These are phyloP conservation scores for Cariama cristata DNA, from an alignment of 2,113 vertebrate genomes.

Conservation along the genomic window DNA sequence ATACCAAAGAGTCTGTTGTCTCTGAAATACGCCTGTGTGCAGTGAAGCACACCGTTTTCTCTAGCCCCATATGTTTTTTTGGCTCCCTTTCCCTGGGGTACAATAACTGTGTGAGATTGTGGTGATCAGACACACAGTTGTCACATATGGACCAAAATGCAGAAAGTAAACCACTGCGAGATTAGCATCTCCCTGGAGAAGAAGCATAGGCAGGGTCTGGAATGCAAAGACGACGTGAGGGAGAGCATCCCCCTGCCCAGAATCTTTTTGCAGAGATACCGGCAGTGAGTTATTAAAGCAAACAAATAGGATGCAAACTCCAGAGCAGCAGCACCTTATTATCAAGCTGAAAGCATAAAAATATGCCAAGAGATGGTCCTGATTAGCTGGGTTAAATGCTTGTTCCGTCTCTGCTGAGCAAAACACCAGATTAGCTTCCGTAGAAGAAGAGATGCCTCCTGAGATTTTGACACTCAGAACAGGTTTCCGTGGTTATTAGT, in stretches of 20 bases:
- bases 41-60: slow-evolving; percentile 31
- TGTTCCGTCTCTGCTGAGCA: neutral
- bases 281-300: neutral
- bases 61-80: slow-evolving; percentile 65
- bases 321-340: neutral
- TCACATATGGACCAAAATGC: slow-evolving; percentile 35
- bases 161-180: neutral
- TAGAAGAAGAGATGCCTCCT: neutral
- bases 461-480: slow-evolving; percentile 37
- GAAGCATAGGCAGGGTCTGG: neutral
- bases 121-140: slow-evolving; percentile 46
- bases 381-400: slow-evolving; percentile 29
- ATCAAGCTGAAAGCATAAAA: neutral
- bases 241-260: neutral
- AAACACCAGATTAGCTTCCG: slow-evolving; percentile 3
- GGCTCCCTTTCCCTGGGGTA: slow-evolving; percentile 68
- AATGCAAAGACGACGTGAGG: neutral
- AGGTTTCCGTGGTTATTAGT: slow-evolving; percentile 18
- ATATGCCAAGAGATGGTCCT: neutral
- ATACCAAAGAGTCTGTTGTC: neutral
- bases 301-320: neutral
- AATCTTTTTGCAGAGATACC: neutral
- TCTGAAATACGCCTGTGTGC: slow-evolving; percentile 25
- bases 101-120: slow-evolving; percentile 36
- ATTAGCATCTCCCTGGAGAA: slow-evolving; percentile 13